Evolutionary conservation across 2,113 vertebrate genomes (phyloP).

Genomic region (Protobothrops flavoviridis): DNA sequence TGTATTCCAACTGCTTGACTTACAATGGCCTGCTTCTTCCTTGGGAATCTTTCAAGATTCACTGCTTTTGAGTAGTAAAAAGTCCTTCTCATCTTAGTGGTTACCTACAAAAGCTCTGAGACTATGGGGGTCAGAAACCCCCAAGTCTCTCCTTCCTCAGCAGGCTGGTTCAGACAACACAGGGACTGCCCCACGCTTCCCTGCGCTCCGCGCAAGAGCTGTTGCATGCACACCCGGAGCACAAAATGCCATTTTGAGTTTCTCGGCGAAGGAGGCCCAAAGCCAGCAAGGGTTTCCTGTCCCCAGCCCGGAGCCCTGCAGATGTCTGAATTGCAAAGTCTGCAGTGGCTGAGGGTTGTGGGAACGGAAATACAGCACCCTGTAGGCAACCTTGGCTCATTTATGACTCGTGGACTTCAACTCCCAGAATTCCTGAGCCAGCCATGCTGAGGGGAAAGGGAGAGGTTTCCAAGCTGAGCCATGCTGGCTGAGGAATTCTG

Average conservation of each 20-base stretch:
- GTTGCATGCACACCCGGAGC: not conserved
- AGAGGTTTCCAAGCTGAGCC: too few relatives aligned
- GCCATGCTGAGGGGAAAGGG: too few relatives aligned
- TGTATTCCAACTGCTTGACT: not conserved
- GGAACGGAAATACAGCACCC: not conserved
- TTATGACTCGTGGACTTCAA: too few relatives aligned
- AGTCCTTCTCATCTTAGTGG: not conserved
- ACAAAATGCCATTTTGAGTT: not conserved
- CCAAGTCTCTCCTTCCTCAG: too few relatives aligned
- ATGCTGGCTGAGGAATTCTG: too few relatives aligned
- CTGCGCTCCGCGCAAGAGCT: not conserved
- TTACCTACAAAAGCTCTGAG: rapidly evolving
- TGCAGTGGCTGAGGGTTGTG: not conserved
- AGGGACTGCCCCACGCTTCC: not conserved
- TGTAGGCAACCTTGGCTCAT: too few relatives aligned
- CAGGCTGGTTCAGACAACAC: not conserved
- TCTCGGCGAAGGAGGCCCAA: too few relatives aligned
- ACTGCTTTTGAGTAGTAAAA: not conserved
- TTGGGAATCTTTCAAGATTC: not conserved
- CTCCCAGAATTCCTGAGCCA: too few relatives aligned
- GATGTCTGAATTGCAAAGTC: not conserved
- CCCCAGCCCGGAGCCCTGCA: not conserved
- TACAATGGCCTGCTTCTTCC: not conserved
- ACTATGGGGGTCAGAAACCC: not conserved
- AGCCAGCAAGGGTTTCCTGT: not conserved